A percentile compares a stretch with the other conserved stretches of the same genome.
phyloP scores from a whole-genome alignment of 2,888 invertebrate genomes.

The Congeria kusceri region DNA sequence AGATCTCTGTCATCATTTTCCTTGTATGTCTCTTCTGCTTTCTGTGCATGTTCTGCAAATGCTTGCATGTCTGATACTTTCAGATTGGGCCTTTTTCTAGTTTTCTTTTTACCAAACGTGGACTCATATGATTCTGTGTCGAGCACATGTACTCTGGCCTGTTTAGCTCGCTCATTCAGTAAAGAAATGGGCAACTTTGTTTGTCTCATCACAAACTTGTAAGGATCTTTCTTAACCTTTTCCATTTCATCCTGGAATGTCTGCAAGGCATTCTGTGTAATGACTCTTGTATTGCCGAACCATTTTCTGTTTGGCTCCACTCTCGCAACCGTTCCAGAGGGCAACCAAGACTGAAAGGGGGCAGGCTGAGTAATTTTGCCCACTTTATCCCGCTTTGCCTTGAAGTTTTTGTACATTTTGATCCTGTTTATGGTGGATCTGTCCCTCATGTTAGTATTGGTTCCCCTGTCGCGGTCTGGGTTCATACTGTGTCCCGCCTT shows the following conservation, averaged over 20 bases:
- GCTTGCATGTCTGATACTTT: constrained; percentile 89
- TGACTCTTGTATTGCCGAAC: constrained; percentile 99
- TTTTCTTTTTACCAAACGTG: constrained; percentile 97
- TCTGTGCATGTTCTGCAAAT: constrained; percentile 90
- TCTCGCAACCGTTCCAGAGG: constrained; percentile 95
- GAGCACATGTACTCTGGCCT: constrained; percentile 95
- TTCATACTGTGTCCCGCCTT: constrained; percentile 97
- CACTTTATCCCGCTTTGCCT: constrained; percentile 88
- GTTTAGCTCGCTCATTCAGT: constrained; percentile 93
- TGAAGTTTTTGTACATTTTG: constrained; percentile 99
- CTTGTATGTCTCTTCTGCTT: constrained; percentile 92
- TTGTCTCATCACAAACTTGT: constrained; percentile 98
- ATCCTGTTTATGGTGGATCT: constrained; percentile 97
- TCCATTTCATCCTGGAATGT: constrained; percentile 95
- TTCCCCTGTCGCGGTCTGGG: constrained; percentile 89
- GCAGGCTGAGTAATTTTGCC: constrained; percentile 97
- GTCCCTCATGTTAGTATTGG: constrained; percentile 88
- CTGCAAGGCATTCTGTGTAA: constrained; percentile 91
- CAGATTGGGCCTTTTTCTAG: constrained; percentile 94
- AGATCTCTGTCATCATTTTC: constrained; percentile 93
- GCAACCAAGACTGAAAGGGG: constrained; percentile 96
- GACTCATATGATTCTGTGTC: constrained; percentile 97
- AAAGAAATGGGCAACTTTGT: constrained; percentile 97
- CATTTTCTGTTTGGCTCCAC: constrained; percentile 99
- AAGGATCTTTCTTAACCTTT: constrained; percentile 97